Conservation (phyloP, 2,113 vertebrate genomes). For the Hiodon alosoides region DNA sequence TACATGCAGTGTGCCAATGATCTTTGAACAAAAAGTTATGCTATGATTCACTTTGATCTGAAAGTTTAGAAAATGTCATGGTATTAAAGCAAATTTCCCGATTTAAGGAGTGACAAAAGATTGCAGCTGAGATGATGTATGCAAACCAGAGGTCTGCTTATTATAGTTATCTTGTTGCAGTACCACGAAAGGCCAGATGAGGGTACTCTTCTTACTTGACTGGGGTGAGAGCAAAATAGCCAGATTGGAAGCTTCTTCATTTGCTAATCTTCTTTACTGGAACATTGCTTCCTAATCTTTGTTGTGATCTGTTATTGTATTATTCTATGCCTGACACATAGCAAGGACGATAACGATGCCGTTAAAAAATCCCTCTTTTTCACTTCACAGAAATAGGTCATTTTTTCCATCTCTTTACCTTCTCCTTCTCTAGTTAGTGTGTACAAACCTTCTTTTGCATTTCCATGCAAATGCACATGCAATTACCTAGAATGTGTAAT, state of each 20-base stretch:
- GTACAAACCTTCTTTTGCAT: too few species aligned
- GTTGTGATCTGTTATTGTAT: slow-evolving; percentile 24
- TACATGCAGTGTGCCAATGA: too few species aligned
- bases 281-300: slow-evolving; percentile 41
- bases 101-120: not conserved
- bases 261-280: slow-evolving; percentile 48
- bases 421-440: too few species aligned
- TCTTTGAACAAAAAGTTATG: too few species aligned
- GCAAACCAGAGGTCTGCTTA: slow-evolving; percentile 32
- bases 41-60: too few species aligned
- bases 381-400: too few species aligned
- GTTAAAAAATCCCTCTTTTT: not conserved
- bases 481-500: too few species aligned
- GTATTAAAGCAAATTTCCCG: too few species aligned
- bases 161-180: slow-evolving; percentile 4
- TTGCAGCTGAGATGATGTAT: not conserved
- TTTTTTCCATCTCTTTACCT: too few species aligned
- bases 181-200: slow-evolving; percentile 38
- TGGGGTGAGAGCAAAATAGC: not conserved
- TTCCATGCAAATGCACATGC: too few species aligned
- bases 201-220: slow-evolving; percentile 32
- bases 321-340: not conserved
- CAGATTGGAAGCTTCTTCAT: slow-evolving; percentile 6
- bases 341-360: slow-evolving; percentile 25
- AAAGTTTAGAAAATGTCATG: too few species aligned